Conservation (phyloP, 2,797 vertebrate species). For the Gila robusta region DNA sequence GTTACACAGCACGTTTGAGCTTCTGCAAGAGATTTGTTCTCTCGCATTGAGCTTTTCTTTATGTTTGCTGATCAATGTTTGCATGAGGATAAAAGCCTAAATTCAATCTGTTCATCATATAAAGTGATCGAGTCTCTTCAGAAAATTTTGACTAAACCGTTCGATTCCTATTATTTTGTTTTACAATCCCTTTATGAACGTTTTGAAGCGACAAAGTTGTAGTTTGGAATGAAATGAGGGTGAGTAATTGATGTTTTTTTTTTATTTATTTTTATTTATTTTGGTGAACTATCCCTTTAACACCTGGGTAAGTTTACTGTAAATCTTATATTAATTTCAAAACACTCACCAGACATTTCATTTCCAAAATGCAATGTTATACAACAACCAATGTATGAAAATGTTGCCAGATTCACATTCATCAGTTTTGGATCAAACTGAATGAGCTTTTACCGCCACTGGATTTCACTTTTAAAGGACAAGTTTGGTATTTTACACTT, state of each 20-base stretch:
- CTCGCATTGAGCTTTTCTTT: too few relatives aligned
- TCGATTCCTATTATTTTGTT: not conserved
- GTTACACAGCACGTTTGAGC: too few relatives aligned
- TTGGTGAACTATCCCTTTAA: not conserved
- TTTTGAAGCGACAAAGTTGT: not conserved
- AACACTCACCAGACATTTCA: not conserved
- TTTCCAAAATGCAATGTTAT: not conserved
- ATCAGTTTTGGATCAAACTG: too few relatives aligned
- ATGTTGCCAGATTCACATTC: too few relatives aligned
- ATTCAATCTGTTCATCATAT: not conserved
- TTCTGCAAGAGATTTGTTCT: too few relatives aligned
- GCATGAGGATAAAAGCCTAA: too few relatives aligned
- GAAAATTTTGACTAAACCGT: not conserved
- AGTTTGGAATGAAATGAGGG: not conserved
- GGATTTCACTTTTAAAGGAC: too few relatives aligned
- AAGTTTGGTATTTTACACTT: too few relatives aligned
- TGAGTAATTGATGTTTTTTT: not conserved
- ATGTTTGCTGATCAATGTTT: too few relatives aligned
- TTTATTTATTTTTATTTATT: fast-evolving
- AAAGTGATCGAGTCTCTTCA: not conserved
- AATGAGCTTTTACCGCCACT: too few relatives aligned
- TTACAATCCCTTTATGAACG: not conserved
- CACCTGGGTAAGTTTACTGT: too few relatives aligned
- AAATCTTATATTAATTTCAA: not conserved
- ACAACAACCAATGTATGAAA: too few relatives aligned